Base-by-base conservation (phyloP, 2,113 vertebrate genomes). In the Myiagra hebetior region DNA sequence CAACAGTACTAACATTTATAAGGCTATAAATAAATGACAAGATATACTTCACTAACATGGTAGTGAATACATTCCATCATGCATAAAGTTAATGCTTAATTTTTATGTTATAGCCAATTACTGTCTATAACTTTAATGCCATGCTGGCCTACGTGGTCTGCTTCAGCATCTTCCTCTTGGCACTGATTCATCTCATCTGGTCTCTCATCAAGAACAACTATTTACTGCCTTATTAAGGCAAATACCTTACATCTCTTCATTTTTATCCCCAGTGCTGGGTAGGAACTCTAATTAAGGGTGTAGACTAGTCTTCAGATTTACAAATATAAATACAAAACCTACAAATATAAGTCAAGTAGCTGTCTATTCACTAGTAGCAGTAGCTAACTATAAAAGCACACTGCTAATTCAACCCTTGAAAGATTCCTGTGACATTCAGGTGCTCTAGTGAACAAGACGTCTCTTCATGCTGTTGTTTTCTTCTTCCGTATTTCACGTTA, bases 81-180 rank as follows among this genome's bases (percentile, higher is more conserved):
- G 5, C 2, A 4, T 60, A 20, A 84, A 84, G 31, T 31, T 90
- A 80, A 59, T 59, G 59, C 30, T 87, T 44, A 37, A 30, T 53
- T 77, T 80, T 84, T 20, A 15, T n/a, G 12, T 49, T 59, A 70
- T 12, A 68, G 19, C 19, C 50, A 63, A 16, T 55, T 46, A 41
- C 12, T n/a, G 6, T 30, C 60, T 91, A 10, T 50, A 94, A 62
- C 33, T 59, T 27, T 46, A 7, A 27, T 12, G 8, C 5, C 28
- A 23, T 0, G 0, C 26, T 67, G 47, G 39, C 15, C 30, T 39
- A 18, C 0, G 0, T 7, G 4, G 3, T 57, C 56, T 74, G 21
- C 60, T 92, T 80, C 52, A 87, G 55, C 46, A 81, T 30, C 23
- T 74, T 92, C 16, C 13, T 78, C 24, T 88, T 64, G 23, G 13